Conservation (phyloP, 23 tunicate species). For the Aplidium turbinatum region DNA sequence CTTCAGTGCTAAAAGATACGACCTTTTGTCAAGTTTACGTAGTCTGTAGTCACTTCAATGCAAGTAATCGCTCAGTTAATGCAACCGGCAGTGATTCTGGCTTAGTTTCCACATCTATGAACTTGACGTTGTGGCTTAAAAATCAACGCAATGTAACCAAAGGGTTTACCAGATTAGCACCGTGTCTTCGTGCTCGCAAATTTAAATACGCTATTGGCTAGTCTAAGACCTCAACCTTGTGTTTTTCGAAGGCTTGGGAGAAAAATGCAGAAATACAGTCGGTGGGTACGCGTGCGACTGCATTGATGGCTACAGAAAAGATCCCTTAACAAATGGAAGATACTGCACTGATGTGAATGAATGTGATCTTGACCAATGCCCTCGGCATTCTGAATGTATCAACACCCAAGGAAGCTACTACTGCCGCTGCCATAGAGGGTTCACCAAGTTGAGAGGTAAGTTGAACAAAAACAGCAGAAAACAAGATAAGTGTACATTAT, state of each 20-base stretch:
- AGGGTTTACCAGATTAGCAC: too few relatives aligned
- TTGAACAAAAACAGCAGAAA: too few relatives aligned
- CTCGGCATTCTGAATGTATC: constrained; percentile 69
- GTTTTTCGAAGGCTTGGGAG: constrained; percentile 59
- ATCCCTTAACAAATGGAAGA: constrained; percentile 64
- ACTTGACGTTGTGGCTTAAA: too few relatives aligned
- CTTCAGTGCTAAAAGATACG: too few relatives aligned
- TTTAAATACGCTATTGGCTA: background rate
- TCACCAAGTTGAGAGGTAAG: constrained; percentile 44
- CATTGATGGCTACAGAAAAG: constrained; percentile 51
- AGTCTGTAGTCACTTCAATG: too few relatives aligned
- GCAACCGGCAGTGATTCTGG: too few relatives aligned
- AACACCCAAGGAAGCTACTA: constrained; percentile 73
- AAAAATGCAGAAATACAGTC: constrained; percentile 64
- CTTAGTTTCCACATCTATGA: too few relatives aligned
- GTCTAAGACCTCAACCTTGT: background rate
- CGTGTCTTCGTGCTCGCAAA: background rate
- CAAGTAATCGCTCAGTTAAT: too few relatives aligned
- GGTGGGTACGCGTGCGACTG: constrained; percentile 79
- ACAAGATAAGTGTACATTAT: too few relatives aligned
- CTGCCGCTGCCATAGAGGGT: constrained; percentile 88
- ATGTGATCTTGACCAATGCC: constrained; percentile 59
- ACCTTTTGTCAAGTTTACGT: too few relatives aligned
- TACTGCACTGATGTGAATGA: constrained; percentile 85
- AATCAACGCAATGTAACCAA: too few relatives aligned